Evolutionary conservation across 2,797 vertebrate species (phyloP).

Genomic region (Squalus acanthias): DNA sequence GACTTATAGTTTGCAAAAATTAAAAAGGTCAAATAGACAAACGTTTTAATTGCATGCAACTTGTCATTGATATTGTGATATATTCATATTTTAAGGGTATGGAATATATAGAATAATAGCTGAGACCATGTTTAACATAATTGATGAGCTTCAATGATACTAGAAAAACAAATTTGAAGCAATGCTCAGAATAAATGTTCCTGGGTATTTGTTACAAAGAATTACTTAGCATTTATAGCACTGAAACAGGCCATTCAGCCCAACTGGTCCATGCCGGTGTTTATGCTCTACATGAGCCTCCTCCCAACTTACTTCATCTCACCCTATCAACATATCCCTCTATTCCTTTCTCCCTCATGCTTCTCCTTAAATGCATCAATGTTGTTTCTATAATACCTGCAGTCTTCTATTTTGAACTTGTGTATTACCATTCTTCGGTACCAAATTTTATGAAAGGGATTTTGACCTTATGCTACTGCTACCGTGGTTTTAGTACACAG

Average conservation of each 20-base stretch:
- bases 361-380: not conserved
- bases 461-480: not conserved
- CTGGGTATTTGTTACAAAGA: not conserved
- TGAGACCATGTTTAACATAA: not conserved
- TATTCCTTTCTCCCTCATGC: not conserved
- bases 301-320: not conserved
- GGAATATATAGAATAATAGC: not conserved
- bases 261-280: not conserved
- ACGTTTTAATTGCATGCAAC: not conserved
- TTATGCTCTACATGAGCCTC: not conserved
- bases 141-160: not conserved
- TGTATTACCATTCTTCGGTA: not conserved
- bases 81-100: not conserved
- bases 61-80: not conserved
- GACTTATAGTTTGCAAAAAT: not conserved
- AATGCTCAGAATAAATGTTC: not conserved
- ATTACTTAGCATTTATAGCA: not conserved
- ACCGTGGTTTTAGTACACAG: not conserved
- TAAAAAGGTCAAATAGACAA: not conserved
- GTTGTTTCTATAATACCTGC: not conserved
- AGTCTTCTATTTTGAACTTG: not conserved
- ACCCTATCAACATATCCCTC: not conserved
- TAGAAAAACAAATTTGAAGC: not conserved
- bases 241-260: not conserved
- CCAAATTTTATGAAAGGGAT: not conserved